Conservation (phyloP, 2,888 invertebrate species). For the Bombylius major region DNA sequence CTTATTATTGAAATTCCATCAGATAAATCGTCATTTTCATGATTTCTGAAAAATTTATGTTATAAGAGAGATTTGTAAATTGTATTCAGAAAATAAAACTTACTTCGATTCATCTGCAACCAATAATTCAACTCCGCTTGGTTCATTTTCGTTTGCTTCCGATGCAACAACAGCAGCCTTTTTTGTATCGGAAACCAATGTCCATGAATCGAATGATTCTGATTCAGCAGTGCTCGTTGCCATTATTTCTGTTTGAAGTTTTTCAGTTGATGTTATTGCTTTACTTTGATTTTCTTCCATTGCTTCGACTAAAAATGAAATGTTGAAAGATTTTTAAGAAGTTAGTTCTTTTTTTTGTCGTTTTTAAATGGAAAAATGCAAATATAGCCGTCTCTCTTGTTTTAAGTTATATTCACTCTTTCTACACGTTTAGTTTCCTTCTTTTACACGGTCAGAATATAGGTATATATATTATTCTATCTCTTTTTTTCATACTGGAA, state of each 20-base stretch:
- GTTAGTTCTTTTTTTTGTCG: background rate
- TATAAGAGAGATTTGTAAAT: background rate
- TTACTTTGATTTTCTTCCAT: background rate
- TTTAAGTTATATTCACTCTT: too few relatives aligned
- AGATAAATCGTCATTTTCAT: conserved; percentile 27
- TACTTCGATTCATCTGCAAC: background rate
- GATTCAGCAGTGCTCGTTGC: conserved; percentile 24
- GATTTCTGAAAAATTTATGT: background rate
- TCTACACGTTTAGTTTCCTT: too few relatives aligned
- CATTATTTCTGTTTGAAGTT: background rate
- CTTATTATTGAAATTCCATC: conserved; percentile 36
- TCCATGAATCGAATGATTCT: conserved; percentile 28
- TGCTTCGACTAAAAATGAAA: background rate
- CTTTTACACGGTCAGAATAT: too few relatives aligned
- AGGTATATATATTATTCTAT: too few relatives aligned
- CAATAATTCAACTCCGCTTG: background rate
- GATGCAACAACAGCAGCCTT: background rate
- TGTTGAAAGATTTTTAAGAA: background rate
- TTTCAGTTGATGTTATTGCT: background rate
- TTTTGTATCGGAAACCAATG: conserved; percentile 23
- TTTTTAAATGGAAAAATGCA: too few relatives aligned
- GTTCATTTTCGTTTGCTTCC: background rate
- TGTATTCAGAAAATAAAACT: background rate
- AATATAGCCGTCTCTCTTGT: too few relatives aligned
- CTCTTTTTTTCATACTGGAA: too few relatives aligned